Evolutionary conservation across 2,888 invertebrate genomes (phyloP), one percentile per base, ranked within the genome.

Genomic region (Andrena minutula): DNA sequence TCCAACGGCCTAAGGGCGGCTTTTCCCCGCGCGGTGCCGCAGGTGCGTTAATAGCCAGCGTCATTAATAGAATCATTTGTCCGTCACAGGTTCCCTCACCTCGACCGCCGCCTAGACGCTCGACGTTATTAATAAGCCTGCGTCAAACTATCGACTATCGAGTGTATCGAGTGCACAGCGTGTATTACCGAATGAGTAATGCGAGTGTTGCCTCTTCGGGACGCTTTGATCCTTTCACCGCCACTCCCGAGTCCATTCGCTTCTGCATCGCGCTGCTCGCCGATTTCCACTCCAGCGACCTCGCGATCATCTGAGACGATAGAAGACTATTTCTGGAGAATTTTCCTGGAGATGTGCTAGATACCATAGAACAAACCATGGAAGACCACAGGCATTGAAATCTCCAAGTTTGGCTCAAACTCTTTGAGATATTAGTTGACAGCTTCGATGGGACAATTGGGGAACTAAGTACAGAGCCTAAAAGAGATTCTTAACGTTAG

Each of bases 191-290:
- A 49, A 69, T 71, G 87, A 77, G 63, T 78, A 70, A 87, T 64
- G 56, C 32, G 65, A 63, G 73, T 53, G 69, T 73, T 81, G 85
- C 82, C 70, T 82, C 88, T 61, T 68, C 75, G 51, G 30, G 75
- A 70, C 61, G 63, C 70, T 78, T 82, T 74, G 82, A 75, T 86
- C 86, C 86, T 85, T 87, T 86, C 86, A 87, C 88, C 56, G 88
- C 71, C 86, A 82, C 82, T 86, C 88, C 88, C 78, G 82, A 56
- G 71, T 74, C 68, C 61, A 66, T 58, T 84, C 76, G 73, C 73
- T 32, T 30, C 20, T 32, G 12, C 63, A 6, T n/a, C 2, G 35
- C 51, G 49, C 26, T 20, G n/a, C 47, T n/a, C 26, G n/a, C 51
- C 49, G 16, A 76, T 64, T 76, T 28, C 77, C 71, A 30, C 56